Base-by-base conservation (phyloP, 2,888 invertebrate genomes). In the Apocheima hispidaria region DNA sequence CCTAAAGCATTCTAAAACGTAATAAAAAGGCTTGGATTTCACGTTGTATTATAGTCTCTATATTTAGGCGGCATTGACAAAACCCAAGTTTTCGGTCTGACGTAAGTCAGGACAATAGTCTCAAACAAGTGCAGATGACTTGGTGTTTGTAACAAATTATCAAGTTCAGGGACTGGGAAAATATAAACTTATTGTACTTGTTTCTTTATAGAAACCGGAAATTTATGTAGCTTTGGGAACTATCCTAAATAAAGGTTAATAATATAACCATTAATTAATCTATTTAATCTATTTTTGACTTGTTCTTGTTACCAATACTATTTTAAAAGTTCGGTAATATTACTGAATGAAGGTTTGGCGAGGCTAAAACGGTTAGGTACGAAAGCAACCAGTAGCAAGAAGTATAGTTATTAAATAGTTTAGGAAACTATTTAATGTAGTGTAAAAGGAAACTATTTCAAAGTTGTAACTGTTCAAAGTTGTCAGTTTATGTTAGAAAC, bases 11-110 rank as follows among this genome's bases (percentile, higher is more conserved):
- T 6, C 16, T 16, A 5, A 40, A 18, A 18, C 2, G 2, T 0
- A 18, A 18, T 18, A 38, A 38, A 10, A 12, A 20, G 20, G 21
- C 21, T 23, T 23, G 35, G 1, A 49, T 38, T 41, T 40, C 20
- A 30, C 40, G 26, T 20, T 20, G 18, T n/a, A 30, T 12, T 30
- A 35, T 38, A 30, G 28, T 16, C 43, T 51, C 53, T 60, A 60
- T 53, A 48, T 60, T 59, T 60, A 54, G 48, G 7, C 44, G 44
- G 50, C 60, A 50, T 54, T 60, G 54, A 54, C 49, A 49, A 50
- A 30, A 44, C 41, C 38, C 40, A 23, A 40, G 52, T 16, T 16
- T 40, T 20, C 0, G 36, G 14, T 41, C 16, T 54, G 52, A 60
- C 60, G 60, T 53, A 49, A 53, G 9, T 41, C n/a, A 9, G 30